A percentile compares a stretch with the other conserved stretches of the same genome.
Evolutionary conservation across 2,797 vertebrate species (phyloP).

Genomic region (Notoglanidium macrostoma): DNA sequence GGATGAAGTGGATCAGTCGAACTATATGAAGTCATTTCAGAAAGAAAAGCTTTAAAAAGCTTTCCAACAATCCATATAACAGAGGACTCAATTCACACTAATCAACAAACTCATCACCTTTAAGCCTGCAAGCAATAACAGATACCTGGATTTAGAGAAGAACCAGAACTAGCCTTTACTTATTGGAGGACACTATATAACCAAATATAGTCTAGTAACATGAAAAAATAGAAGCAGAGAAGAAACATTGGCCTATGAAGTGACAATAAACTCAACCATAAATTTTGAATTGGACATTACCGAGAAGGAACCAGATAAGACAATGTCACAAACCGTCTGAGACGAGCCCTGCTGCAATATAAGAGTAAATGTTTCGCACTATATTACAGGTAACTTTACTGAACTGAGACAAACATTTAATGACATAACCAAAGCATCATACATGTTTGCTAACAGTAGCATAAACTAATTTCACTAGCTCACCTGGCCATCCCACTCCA

Average conservation of each 20-base stretch:
- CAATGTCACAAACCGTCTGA: background rate
- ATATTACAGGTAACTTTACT: background rate
- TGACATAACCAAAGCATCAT: background rate
- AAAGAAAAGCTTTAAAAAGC: background rate
- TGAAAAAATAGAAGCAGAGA: background rate
- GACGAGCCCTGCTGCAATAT: background rate
- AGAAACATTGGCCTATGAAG: background rate
- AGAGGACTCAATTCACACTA: background rate
- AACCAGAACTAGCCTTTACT: background rate
- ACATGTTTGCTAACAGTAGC: background rate
- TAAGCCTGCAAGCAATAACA: background rate
- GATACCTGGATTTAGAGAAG: slow-evolving; percentile 2
- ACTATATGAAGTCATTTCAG: background rate
- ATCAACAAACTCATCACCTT: slow-evolving; percentile 10
- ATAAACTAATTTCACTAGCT: background rate
- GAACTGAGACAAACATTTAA: background rate
- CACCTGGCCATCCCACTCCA: background rate
- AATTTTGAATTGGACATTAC: background rate
- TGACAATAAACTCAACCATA: background rate
- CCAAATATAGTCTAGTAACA: background rate
- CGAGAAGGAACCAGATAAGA: background rate
- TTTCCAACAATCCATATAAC: background rate
- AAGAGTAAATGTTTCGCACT: background rate
- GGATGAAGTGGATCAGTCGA: background rate
- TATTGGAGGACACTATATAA: background rate